Percentiles rank a stretch among this genome's conserved stretches.
These are phyloP conservation scores for Pterobdella sp. DNA, from an alignment of 2,888 invertebrate species.

Conservation along the genomic window DNA sequence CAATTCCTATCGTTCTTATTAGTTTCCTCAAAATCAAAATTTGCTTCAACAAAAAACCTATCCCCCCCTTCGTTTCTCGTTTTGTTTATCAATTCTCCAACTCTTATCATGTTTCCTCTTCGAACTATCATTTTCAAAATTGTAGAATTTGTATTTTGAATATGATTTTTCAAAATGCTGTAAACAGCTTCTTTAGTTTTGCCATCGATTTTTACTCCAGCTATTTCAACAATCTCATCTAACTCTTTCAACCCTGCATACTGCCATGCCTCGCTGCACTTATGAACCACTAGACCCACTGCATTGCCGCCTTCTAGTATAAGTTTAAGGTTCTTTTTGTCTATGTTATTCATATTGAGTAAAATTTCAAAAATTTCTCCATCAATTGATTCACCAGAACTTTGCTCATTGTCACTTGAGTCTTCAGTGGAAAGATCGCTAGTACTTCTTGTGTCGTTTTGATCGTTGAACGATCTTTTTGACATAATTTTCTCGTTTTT, in stretches of 20 bases:
- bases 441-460: background rate
- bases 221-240: conserved; percentile 36
- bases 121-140: conserved; percentile 32
- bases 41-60: conserved; percentile 34
- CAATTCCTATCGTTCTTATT: background rate
- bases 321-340: background rate
- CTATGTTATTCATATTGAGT: background rate
- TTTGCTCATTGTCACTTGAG: background rate
- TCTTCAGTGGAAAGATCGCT: background rate
- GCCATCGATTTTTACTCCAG: conserved; percentile 29
- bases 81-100: conserved; percentile 27
- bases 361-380: too few species aligned
- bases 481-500: background rate
- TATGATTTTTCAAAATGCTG: conserved; percentile 26
- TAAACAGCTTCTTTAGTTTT: conserved; percentile 36
- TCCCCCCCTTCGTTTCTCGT: conserved; percentile 35
- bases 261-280: background rate
- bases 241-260: conserved; percentile 35
- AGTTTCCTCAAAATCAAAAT: conserved; percentile 30
- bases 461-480: background rate
- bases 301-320: conserved; percentile 37
- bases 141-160: conserved; percentile 11
- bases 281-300: conserved; percentile 36
- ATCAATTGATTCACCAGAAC: too few species aligned
- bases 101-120: conserved; percentile 13